Evolutionary conservation across 2,888 invertebrate species (phyloP), one percentile per base, ranked within the genome.

Genomic region (Thysanoteuthis rhombus): DNA sequence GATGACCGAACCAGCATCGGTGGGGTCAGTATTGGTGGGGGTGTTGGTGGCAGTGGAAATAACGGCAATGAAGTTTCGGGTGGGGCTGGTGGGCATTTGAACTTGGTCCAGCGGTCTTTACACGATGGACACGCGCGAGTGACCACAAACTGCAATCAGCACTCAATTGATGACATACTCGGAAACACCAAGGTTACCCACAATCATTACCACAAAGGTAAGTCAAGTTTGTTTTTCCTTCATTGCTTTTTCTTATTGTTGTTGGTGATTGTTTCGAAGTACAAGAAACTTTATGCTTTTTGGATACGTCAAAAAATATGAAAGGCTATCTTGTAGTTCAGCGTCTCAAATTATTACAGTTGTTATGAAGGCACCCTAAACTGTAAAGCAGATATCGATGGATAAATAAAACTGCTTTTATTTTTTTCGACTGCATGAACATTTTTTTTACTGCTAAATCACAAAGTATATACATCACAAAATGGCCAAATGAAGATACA

Each of bases 111-210:
- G 40, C 39, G 91, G 45, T 92, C 91, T 42, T 92, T 92, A 92
- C 40, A 42, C 42, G 91, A 92, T 42, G 91, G 91, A 40, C 91
- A 40, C 39, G 19, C 40, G 32, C 40, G 91, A n/a, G 91, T 92
- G 91, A 92, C 40, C 42, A 92, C 39, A 5, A 92, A 92, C 1
- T 39, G 45, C 42, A 92, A 92, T 28, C 91, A 92, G 32, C 91
- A 92, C 32, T 92, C 91, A 32, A 92, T 92, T 40, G 91, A 92
- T 42, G 91, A 92, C n/a, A 92, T 92, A n/a, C 45, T 92, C 42
- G 91, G 91, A 40, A 92, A 92, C 91, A 92, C 91, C 40, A 92
- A 92, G 32, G 91, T 92, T 40, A 92, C 91, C 0, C 19, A 92
- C 19, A 28, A 28, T n/a, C 91, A 92, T 4, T 42, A 42, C 12